phyloP scores from a whole-genome alignment of 2,797 vertebrate genomes.

The Rhadinocentrus ornatus region DNA sequence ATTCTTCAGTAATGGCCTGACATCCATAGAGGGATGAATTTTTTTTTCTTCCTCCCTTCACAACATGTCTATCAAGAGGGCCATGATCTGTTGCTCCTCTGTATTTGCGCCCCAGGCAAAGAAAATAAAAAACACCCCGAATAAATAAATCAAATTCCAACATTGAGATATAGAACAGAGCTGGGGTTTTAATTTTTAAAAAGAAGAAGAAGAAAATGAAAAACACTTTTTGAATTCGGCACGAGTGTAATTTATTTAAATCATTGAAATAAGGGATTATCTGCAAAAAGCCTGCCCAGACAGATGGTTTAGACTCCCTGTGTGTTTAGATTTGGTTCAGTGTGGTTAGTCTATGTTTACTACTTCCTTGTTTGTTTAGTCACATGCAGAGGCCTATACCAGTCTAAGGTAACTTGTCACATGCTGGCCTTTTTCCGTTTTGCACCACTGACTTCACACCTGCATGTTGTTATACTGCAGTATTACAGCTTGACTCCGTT shows the following conservation, averaged over 20 bases:
- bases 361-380: no score
- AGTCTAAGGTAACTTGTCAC: neutral
- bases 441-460: slow-evolving; percentile 10
- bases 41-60: no score
- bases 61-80: no score
- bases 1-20: neutral
- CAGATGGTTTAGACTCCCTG: slow-evolving; percentile 59
- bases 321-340: slow-evolving; percentile 28
- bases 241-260: slow-evolving; percentile 26
- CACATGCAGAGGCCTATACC: no score
- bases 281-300: slow-evolving; percentile 32
- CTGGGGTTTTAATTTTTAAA: no score
- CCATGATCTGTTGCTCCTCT: no score
- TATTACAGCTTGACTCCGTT: neutral
- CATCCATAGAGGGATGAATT: no score
- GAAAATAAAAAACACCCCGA: no score
- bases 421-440: neutral
- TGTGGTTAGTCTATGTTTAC: no score
- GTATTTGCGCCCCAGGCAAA: no score
- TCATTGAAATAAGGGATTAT: slow-evolving; percentile 17
- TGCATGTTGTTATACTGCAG: neutral
- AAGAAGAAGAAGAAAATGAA: neutral
- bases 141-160: no score
- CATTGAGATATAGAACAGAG: no score
- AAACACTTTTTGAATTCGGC: neutral